Conservation (phyloP, 2,113 vertebrate species). For the Megaceryle maxima region DNA sequence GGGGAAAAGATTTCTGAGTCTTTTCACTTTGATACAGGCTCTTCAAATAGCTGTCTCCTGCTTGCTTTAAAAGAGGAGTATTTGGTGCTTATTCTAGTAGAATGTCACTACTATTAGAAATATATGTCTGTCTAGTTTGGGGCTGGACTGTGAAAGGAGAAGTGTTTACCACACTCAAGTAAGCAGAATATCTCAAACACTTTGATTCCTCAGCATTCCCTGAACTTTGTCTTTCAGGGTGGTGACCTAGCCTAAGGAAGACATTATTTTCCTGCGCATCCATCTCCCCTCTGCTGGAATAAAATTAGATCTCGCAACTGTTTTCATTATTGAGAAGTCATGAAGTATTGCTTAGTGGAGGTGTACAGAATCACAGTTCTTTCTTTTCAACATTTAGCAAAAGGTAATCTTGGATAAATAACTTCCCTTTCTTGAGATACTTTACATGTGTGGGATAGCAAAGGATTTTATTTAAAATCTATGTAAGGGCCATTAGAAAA, state of each 20-base stretch:
- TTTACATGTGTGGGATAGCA: neutral
- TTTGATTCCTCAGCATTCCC: neutral
- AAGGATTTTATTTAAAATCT: neutral
- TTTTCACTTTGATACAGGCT: neutral
- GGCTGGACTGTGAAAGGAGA: neutral
- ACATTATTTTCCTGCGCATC: accelerated
- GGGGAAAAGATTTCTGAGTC: neutral
- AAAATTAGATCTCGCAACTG: neutral
- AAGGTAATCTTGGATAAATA: neutral
- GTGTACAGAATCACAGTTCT: neutral
- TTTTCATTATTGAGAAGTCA: neutral
- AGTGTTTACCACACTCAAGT: neutral
- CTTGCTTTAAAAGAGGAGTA: neutral
- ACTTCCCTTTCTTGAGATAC: neutral
- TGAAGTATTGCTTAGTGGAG: neutral
- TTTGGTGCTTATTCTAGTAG: neutral
- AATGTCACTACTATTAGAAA: neutral
- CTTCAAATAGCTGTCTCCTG: neutral
- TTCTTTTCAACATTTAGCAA: neutral
- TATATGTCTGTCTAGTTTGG: neutral
- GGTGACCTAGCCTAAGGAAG: accelerated
- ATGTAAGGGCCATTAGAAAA: neutral
- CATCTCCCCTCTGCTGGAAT: neutral
- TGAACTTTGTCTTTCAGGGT: neutral
- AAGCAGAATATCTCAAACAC: neutral